These are phyloP conservation scores for Oxycera nigricornis DNA, from an alignment of 2,888 invertebrate genomes.

Conservation along the genomic window DNA sequence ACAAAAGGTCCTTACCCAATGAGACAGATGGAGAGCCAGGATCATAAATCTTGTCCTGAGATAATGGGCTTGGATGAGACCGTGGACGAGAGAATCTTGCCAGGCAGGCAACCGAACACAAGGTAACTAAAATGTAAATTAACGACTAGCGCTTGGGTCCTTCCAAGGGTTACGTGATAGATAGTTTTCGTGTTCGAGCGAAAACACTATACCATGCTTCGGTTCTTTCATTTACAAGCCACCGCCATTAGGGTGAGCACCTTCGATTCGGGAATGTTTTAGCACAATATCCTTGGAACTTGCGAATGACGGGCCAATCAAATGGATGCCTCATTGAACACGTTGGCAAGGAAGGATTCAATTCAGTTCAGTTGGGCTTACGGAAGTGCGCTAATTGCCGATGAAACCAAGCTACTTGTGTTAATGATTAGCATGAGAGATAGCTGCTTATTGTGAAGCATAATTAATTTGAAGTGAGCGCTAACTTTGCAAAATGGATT, in stretches of 20 bases:
- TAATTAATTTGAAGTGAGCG: not conserved
- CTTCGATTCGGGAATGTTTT: not conserved
- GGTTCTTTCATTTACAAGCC: not conserved
- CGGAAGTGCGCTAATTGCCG: not conserved
- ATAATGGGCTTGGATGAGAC: constrained; percentile 27
- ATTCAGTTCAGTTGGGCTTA: constrained; percentile 1
- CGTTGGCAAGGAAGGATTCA: not conserved
- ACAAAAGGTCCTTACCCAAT: constrained; percentile 25
- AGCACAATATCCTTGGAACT: not conserved
- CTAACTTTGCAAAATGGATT: no score
- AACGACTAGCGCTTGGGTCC: not conserved
- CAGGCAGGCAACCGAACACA: constrained; percentile 5
- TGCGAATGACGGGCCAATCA: not conserved
- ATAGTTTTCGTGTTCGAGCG: constrained; percentile 26
- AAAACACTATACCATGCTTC: not conserved
- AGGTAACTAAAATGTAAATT: constrained; percentile 38
- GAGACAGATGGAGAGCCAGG: constrained; percentile 21
- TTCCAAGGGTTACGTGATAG: constrained; percentile 15
- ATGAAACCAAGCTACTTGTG: constrained; percentile 4
- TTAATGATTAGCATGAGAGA: not conserved
- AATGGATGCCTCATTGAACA: not conserved
- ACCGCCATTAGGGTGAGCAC: not conserved
- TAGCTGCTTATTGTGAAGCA: not conserved
- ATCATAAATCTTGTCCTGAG: constrained; percentile 34
- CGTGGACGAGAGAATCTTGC: not conserved